Conservation (phyloP, 2,797 vertebrate genomes). For the Bucorvus abyssinicus region DNA sequence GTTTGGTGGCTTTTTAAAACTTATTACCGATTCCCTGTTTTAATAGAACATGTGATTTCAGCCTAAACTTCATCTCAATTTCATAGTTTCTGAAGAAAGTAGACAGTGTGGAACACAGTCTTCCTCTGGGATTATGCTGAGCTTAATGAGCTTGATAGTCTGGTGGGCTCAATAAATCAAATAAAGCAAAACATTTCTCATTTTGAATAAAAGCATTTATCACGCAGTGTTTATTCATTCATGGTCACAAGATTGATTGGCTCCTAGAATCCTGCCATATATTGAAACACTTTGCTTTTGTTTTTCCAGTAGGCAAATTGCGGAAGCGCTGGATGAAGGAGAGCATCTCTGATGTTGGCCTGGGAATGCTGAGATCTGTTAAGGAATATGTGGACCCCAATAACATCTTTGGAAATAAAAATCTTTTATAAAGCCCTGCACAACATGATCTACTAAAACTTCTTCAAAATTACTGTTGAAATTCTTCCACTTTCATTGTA, state of each 20-base stretch:
- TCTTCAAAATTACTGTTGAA: constrained; percentile 56
- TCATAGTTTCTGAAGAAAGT: constrained; percentile 76
- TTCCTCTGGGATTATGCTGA: constrained; percentile 92
- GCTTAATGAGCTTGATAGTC: constrained; percentile 99
- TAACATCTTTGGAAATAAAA: constrained; percentile 98
- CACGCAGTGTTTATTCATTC: constrained; percentile 99
- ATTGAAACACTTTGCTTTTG: constrained; percentile 87
- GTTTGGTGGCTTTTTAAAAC: constrained; percentile 54
- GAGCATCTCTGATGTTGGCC: constrained; percentile 90
- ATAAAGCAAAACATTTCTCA: constrained; percentile 99
- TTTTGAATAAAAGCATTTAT: constrained; percentile 99
- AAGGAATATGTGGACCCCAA: constrained; percentile 96
- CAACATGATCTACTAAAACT: constrained; percentile 62
- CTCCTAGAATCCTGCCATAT: constrained; percentile 88
- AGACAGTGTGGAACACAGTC: constrained; percentile 80
- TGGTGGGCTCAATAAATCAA: constrained; percentile 99
- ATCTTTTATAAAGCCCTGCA: constrained; percentile 87
- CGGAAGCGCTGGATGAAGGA: constrained; percentile 97
- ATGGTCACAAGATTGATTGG: constrained; percentile 97
- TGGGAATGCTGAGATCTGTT: constrained; percentile 96
- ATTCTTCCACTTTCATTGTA: constrained; percentile 60
- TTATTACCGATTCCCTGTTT: constrained; percentile 59
- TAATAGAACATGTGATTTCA: constrained; percentile 64
- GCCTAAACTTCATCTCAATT: constrained; percentile 74
- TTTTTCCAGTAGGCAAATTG: constrained; percentile 95